A percentile compares a stretch with the other conserved stretches of the same genome.
phyloP scores from a whole-genome alignment of 2,797 vertebrate species.

The Borostomias antarcticus region DNA sequence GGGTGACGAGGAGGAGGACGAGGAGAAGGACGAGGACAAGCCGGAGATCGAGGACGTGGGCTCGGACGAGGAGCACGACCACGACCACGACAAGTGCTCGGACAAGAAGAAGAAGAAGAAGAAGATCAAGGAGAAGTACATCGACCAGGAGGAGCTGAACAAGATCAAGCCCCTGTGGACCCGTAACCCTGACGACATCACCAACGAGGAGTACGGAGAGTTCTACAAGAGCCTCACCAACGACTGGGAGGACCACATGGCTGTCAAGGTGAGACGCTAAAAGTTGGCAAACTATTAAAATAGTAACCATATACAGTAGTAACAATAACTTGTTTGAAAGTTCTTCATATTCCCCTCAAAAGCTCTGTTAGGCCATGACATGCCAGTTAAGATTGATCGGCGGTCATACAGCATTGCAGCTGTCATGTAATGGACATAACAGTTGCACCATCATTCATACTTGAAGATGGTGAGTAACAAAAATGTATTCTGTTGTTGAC shows the following conservation, averaged over 20 bases:
- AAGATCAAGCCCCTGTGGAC: slow-evolving; percentile 96
- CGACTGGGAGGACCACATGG: slow-evolving; percentile 93
- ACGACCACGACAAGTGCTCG: slow-evolving; percentile 72
- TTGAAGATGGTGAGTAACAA: not conserved
- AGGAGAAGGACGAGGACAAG: slow-evolving; percentile 83
- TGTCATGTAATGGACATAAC: no score
- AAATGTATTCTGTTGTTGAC: not conserved
- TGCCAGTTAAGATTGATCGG: no score
- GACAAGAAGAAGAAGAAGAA: slow-evolving; percentile 93
- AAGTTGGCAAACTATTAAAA: no score
- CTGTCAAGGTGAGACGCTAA: slow-evolving; percentile 85
- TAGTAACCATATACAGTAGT: no score
- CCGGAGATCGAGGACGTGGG: slow-evolving; percentile 89
- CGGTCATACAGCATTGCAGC: no score
- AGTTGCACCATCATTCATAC: not conserved
- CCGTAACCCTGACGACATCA: slow-evolving; percentile 91
- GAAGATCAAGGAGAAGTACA: slow-evolving; percentile 95
- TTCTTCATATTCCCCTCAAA: not conserved
- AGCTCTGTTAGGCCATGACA: not conserved
- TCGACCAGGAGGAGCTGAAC: slow-evolving; percentile 90
- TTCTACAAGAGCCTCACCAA: slow-evolving; percentile 95
- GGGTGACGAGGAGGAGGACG: slow-evolving; percentile 80
- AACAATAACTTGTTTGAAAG: not conserved
- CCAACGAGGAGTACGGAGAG: slow-evolving; percentile 90
- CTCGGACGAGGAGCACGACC: slow-evolving; percentile 81